These are phyloP conservation scores for Thermophis baileyi DNA, from an alignment of 2,113 vertebrate genomes.

Conservation along the genomic window DNA sequence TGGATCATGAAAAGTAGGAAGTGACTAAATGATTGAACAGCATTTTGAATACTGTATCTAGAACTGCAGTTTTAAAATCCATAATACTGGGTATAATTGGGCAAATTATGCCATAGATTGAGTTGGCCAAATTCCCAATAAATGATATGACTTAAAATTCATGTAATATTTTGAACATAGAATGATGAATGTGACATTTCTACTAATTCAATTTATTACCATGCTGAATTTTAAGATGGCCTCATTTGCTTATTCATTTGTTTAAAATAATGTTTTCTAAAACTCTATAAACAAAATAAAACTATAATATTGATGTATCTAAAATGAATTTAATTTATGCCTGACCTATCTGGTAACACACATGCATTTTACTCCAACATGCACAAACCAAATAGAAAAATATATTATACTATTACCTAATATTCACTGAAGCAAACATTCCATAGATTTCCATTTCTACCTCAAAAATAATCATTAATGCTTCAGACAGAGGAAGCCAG, in stretches of 20 bases:
- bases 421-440: slow-evolving; percentile 13
- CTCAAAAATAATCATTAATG: slow-evolving; percentile 14
- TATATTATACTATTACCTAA: not conserved
- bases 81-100: not conserved
- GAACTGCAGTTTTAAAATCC: not conserved
- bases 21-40: not conserved
- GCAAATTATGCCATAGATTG: not conserved
- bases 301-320: not conserved
- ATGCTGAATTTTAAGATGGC: not conserved
- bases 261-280: not conserved
- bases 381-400: slow-evolving; percentile 1
- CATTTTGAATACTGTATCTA: not conserved
- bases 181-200: not conserved
- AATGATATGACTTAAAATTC: not conserved
- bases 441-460: not conserved
- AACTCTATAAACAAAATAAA: not conserved
- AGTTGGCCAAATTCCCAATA: not conserved
- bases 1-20: not conserved
- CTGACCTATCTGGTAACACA: rapidly evolving
- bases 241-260: not conserved
- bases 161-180: not conserved
- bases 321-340: not conserved
- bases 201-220: not conserved
- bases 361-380: not conserved
- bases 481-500: not conserved